Percentiles rank a stretch among this genome's conserved stretches.
phyloP scores from a whole-genome alignment of 2,888 invertebrate genomes.

The Matsumyia berberina region DNA sequence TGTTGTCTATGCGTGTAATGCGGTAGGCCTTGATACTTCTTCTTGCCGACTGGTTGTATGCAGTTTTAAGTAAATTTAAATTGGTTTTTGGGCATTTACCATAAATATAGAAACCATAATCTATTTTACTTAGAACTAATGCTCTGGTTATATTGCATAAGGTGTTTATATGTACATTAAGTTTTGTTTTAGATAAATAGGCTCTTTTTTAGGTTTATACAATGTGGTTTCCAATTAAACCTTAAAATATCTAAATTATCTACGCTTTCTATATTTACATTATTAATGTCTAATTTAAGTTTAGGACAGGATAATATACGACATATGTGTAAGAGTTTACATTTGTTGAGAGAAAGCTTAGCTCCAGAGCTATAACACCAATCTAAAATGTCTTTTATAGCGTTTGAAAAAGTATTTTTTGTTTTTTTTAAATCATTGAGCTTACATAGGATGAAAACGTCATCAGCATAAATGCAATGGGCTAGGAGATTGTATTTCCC shows the following conservation, averaged over 20 bases:
- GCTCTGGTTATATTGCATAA: constrained; percentile 35
- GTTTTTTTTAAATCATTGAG: neutral
- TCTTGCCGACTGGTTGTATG: constrained; percentile 22
- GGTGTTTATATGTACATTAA: constrained; percentile 6
- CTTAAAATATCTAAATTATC: constrained; percentile 9
- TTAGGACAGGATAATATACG: neutral
- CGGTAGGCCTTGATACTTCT: constrained; percentile 44
- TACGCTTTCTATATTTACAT: constrained; percentile 4
- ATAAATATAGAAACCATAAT: constrained; percentile 27
- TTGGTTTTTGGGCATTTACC: constrained; percentile 28
- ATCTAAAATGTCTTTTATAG: neutral
- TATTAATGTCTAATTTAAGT: neutral
- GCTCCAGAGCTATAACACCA: neutral
- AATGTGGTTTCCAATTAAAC: constrained; percentile 20
- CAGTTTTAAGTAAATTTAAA: constrained; percentile 7
- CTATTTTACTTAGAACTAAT: constrained; percentile 41
- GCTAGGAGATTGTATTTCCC: neutral
- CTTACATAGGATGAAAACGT: constrained; percentile 5
- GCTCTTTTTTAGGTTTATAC: constrained; percentile 8
- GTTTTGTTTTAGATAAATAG: constrained; percentile 13
- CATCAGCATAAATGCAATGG: constrained; percentile 7
- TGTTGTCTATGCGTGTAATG: constrained; percentile 31
- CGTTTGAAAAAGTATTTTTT: neutral
- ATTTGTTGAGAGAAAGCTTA: neutral
- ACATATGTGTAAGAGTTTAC: neutral